Percentiles rank a stretch among this genome's conserved stretches.
These are phyloP conservation scores for Lumbricus terrestris DNA, from an alignment of 2,888 invertebrate genomes.

Conservation along the genomic window DNA sequence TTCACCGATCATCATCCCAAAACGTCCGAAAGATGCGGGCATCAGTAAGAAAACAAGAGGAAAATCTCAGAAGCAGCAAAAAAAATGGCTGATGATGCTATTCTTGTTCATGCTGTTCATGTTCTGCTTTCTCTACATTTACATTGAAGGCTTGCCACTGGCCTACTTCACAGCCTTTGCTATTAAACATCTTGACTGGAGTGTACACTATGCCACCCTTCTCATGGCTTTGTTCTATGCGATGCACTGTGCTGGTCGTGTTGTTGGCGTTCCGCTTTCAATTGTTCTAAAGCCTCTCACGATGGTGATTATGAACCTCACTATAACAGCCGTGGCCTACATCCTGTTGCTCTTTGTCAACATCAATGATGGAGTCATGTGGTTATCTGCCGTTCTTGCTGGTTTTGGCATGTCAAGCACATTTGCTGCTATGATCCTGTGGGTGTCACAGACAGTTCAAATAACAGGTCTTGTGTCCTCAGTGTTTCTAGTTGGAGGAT, in stretches of 20 bases:
- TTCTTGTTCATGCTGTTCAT: slow-evolving; percentile 24
- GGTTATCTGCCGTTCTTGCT: slow-evolving; percentile 23
- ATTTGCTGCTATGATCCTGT: slow-evolving; percentile 29
- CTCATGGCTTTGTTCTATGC: slow-evolving; percentile 24
- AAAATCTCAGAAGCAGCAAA: background rate
- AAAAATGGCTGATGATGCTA: background rate
- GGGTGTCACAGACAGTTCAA: slow-evolving; percentile 23
- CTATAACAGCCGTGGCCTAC: slow-evolving; percentile 23
- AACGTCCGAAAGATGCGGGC: background rate
- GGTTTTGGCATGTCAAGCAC: slow-evolving; percentile 31
- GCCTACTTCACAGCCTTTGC: slow-evolving; percentile 25
- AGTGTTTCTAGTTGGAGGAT: slow-evolving; percentile 24
- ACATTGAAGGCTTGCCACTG: slow-evolving; percentile 25
- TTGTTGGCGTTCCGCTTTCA: slow-evolving; percentile 26
- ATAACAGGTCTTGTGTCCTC: slow-evolving; percentile 14
- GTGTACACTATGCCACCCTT: slow-evolving; percentile 23
- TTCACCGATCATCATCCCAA: background rate
- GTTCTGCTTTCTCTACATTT: slow-evolving; percentile 25
- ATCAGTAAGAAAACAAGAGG: background rate
- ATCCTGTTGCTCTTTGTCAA: slow-evolving; percentile 18
- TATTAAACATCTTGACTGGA: slow-evolving; percentile 25
- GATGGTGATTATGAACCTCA: slow-evolving; percentile 24
- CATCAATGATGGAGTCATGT: slow-evolving; percentile 6
- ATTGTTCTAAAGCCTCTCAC: slow-evolving; percentile 13
- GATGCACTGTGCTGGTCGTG: slow-evolving; percentile 24